These are phyloP conservation scores for Gopherus flavomarginatus DNA, from an alignment of 2,113 vertebrate genomes.

Conservation along the genomic window DNA sequence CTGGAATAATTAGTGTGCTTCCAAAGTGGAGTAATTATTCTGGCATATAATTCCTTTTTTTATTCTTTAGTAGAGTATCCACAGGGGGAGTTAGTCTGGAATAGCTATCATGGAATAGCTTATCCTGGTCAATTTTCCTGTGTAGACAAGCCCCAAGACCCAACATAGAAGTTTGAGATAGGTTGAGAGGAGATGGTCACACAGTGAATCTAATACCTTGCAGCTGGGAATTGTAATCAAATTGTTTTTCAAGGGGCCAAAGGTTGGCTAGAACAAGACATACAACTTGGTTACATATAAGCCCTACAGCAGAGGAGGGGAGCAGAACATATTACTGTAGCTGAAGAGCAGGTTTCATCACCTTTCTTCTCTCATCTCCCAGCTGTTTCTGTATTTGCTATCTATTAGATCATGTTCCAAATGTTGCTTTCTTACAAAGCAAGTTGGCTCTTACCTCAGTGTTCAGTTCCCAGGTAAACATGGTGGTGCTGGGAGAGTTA, in stretches of 20 bases:
- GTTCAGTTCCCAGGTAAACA: neutral
- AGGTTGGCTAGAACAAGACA: neutral
- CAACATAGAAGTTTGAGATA: neutral
- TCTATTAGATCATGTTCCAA: neutral
- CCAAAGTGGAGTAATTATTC: neutral
- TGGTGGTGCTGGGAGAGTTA: neutral
- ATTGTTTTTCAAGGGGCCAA: neutral
- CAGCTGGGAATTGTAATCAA: neutral
- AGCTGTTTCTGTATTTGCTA: neutral
- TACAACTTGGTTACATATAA: neutral
- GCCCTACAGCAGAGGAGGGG: neutral
- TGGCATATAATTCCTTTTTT: neutral
- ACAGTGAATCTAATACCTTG: neutral
- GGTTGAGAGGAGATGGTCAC: neutral
- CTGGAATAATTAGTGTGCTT: neutral
- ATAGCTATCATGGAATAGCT: neutral
- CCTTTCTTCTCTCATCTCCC: neutral
- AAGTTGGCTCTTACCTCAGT: neutral
- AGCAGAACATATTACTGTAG: neutral
- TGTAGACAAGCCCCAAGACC: neutral
- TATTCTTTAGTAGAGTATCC: neutral
- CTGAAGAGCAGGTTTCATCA: neutral
- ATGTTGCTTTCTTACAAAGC: neutral
- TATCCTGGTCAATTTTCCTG: neutral
- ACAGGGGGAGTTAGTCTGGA: accelerated